Conservation (phyloP, 2,888 invertebrate species). For the Trissonchulus latispiculum region DNA sequence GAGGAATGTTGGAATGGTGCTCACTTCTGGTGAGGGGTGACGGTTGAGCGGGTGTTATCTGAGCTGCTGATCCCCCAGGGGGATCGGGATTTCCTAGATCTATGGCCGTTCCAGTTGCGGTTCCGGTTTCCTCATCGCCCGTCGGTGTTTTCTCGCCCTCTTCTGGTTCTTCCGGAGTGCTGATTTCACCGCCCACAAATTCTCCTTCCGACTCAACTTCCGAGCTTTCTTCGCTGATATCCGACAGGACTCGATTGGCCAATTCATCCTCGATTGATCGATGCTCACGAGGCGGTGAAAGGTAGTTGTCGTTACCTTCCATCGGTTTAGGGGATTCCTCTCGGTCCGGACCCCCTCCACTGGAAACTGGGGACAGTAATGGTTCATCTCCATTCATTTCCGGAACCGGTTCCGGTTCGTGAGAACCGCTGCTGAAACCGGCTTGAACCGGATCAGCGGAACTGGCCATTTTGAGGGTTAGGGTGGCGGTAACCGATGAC, state of each 20-base stretch:
- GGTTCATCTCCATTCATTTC: neutral
- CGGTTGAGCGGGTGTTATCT: neutral
- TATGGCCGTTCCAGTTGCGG: neutral
- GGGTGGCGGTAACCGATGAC: conserved; percentile 8
- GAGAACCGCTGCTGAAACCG: neutral
- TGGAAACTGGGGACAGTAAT: neutral
- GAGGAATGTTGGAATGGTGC: neutral
- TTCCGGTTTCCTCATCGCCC: neutral
- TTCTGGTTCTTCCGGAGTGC: neutral
- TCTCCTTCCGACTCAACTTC: conserved; percentile 10
- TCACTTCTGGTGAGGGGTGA: neutral
- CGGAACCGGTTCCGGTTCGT: neutral
- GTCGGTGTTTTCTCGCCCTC: conserved; percentile 10
- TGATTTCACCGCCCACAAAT: neutral
- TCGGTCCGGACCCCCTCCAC: neutral
- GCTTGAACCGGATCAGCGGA: conserved; percentile 22
- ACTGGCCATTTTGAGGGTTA: conserved; percentile 13
- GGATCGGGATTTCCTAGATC: neutral
- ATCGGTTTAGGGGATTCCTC: neutral
- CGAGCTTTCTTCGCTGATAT: conserved; percentile 37
- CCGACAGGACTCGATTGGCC: conserved; percentile 41
- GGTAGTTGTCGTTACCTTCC: neutral
- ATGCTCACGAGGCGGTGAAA: conserved; percentile 10
- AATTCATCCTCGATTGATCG: conserved; percentile 42
- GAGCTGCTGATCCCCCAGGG: too few relatives aligned